Conservation (phyloP, 2,113 vertebrate genomes). For the Poeciliopsis occidentalis region DNA sequence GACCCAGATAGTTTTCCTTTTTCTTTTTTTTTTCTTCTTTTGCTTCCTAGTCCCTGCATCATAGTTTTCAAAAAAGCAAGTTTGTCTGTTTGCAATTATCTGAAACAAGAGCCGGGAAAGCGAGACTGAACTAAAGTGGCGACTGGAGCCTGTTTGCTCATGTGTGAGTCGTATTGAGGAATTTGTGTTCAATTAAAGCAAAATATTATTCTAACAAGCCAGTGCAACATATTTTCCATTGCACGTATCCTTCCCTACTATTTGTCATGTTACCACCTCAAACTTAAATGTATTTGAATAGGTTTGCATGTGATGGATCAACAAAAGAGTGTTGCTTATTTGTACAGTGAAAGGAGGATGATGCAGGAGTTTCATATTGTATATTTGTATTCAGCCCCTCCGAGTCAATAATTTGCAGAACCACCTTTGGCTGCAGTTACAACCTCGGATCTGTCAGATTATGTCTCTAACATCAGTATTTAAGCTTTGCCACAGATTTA, state of each 20-base stretch:
- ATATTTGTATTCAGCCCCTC: too few species aligned
- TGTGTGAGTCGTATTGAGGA: constrained; percentile 69
- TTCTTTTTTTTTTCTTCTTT: background rate
- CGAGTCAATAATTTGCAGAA: too few species aligned
- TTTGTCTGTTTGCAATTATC: constrained; percentile 73
- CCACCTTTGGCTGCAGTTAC: too few species aligned
- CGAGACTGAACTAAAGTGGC: constrained; percentile 48
- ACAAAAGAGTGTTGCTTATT: background rate
- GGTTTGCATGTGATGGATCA: background rate
- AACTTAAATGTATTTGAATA: background rate
- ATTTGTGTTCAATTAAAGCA: constrained; percentile 61
- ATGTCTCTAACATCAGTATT: too few species aligned
- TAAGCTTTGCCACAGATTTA: too few species aligned
- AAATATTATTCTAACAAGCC: constrained; percentile 62
- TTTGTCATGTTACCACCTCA: background rate
- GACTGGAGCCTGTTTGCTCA: constrained; percentile 30
- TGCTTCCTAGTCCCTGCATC: constrained; percentile 34
- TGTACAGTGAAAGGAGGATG: background rate
- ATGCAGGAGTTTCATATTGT: too few species aligned
- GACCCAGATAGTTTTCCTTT: constrained; percentile 54
- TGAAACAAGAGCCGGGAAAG: constrained; percentile 52
- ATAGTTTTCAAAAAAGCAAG: constrained; percentile 48
- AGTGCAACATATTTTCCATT: constrained; percentile 59
- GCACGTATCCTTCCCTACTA: constrained; percentile 20
- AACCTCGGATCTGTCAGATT: too few species aligned